Evolutionary conservation across 2,797 vertebrate genomes (phyloP), one percentile per base, ranked within the genome.

Genomic region (Naso thynnoides): DNA sequence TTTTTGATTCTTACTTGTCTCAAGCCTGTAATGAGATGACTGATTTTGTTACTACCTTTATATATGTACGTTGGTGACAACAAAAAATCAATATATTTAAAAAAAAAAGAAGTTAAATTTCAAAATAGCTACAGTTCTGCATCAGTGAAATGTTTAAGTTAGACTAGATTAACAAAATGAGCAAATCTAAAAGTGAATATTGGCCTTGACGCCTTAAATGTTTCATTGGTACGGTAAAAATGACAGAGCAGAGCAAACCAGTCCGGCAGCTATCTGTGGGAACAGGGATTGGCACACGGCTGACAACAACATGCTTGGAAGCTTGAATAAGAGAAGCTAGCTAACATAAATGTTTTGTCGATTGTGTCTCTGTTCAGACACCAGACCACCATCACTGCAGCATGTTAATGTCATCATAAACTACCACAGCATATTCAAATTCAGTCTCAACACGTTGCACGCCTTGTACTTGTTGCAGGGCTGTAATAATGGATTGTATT

Each of bases 171-270:
- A 6, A 52, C 60, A 1, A 11, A 8, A 10, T 26, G 54, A 36
- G 39, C 45, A 48, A 63, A 71, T 11, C 5, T 41, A 4, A 31
- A 45, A 41, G 21, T 8, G 26, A 18, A 15, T 3, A 53, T 0
- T 47, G 6, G 10, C 29, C 19, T 11, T 41, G 6, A 52, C 14
- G 11, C 67, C 61, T 64, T n/a, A 54, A 50, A 33, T 59, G 33
- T 63, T 45, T 41, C 21, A 38, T 5, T 7, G 0, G 41, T 23
- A 7, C 68, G 48, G 73, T 2, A 2, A 86, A 64, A 47, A 27
- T 50, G 75, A 76, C 15, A n/a, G 24, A 73, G 54, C 58, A 39
- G 27, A 83, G 73, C 65, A 67, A 84, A 85, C 76, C 74, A 59
- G 57, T 81, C 78, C 23, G 50, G 33, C 61, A 70, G 54, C 57